Base-by-base conservation (phyloP, 2,888 invertebrate genomes). In the Pseudococcus viburni region DNA sequence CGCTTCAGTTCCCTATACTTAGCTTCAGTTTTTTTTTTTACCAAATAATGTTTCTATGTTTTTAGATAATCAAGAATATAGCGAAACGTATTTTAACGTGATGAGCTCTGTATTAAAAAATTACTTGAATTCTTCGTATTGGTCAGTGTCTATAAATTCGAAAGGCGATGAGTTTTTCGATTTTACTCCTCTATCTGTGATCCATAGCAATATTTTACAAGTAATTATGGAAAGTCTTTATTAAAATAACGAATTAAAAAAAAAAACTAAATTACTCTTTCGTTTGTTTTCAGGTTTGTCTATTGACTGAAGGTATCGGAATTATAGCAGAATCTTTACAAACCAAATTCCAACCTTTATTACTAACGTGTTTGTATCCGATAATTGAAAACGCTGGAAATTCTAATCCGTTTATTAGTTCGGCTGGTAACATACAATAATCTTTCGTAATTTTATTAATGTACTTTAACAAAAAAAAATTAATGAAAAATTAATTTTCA, bases 241-340 rank as follows among this genome's bases (percentile, higher is more conserved):
- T n/a, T 17, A 26, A 33, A 33, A 33, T 17, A 0, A n/a, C 46
- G 12, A 39, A 26, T 39, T 6, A 48, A 42, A 9, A 42, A 42
- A 42, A 42, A 7, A 3, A 42, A 42, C 42, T 42, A 11, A 42
- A 84, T n/a, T 0, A 46, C n/a, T 51, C 11, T 11, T 46, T 26
- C 8, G 15, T 33, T 59, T 64, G 26, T 0, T 84, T 88, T 46
- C 26, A 88, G 88, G 73, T 88, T 88, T 88, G 88, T 39, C 51
- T 88, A 5, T 51, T 88, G 1, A 73, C 68, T n/a, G 88, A 88
- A 84, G 88, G 88, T 15, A 85, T 88, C 19, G 88, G 88, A 51
- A 85, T 85, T 51, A 80, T 88, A 22, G 73, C 73, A 73, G 48
- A 48, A n/a, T 77, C 77, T n/a, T 73, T 88, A 46, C 33, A 73